Evolutionary conservation across 2,888 invertebrate species (phyloP).

Genomic region (Andrena hattorfiana): DNA sequence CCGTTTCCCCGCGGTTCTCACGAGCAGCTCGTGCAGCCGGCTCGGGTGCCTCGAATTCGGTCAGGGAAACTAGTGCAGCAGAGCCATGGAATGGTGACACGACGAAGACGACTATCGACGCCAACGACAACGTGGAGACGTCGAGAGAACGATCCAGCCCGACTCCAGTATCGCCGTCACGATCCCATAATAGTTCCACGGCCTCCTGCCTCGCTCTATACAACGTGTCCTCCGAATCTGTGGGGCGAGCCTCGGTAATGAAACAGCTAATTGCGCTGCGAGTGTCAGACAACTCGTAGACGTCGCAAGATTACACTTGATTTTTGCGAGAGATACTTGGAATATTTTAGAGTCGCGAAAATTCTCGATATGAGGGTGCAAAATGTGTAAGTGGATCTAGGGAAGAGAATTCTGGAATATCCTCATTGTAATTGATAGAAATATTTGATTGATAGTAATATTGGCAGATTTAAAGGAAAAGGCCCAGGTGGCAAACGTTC

Average conservation of each 20-base stretch:
- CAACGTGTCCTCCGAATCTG: conserved; percentile 31
- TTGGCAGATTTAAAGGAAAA: no score
- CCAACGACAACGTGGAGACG: conserved; percentile 52
- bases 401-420: no score
- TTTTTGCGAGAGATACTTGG: no score
- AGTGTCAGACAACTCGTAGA: not conserved
- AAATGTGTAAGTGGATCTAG: no score
- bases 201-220: conserved; percentile 57
- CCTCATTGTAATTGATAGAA: no score
- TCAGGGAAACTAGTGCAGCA: conserved; percentile 78
- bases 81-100: conserved; percentile 68
- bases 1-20: conserved; percentile 75
- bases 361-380: no score
- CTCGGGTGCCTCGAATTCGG: conserved; percentile 75
- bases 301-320: not conserved
- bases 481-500: no score
- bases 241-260: not conserved
- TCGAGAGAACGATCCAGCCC: conserved; percentile 53
- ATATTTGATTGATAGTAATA: no score
- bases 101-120: conserved; percentile 60
- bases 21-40: conserved; percentile 59
- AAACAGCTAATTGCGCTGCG: not conserved
- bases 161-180: conserved; percentile 65
- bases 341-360: no score
- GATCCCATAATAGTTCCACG: conserved; percentile 71